phyloP scores from a whole-genome alignment of 2,797 vertebrate genomes.

The Eospalax fontanierii region DNA sequence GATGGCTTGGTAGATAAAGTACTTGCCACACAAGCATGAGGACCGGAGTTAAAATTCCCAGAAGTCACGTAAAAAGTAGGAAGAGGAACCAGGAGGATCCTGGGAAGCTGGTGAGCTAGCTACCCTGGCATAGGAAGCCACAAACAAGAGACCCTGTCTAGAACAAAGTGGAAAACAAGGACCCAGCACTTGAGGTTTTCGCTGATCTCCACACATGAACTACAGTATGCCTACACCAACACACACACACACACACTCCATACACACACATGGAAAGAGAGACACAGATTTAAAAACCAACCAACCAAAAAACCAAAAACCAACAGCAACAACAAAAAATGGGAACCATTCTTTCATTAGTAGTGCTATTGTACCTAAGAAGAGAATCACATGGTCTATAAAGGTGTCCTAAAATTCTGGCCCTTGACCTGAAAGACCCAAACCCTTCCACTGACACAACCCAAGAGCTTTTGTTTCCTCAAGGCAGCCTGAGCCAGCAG shows the following conservation, averaged over 20 bases:
- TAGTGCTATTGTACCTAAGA: no score
- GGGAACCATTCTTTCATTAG: background rate
- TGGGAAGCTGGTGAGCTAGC: background rate
- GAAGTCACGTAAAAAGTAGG: background rate
- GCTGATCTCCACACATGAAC: background rate
- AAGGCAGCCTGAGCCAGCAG: no score
- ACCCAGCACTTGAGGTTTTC: no score
- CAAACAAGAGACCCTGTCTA: background rate
- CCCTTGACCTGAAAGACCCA: background rate
- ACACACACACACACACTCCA: background rate
- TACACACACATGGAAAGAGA: background rate
- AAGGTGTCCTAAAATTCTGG: background rate
- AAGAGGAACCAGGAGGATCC: background rate
- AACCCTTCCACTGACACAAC: background rate
- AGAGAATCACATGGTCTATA: background rate
- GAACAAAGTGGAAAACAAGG: background rate
- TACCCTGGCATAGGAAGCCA: background rate
- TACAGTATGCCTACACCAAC: background rate
- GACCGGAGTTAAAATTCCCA: background rate
- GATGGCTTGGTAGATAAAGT: background rate
- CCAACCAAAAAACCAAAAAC: background rate
- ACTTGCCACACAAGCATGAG: background rate
- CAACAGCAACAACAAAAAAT: background rate
- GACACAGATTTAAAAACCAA: no score
- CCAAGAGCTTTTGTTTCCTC: background rate